Evolutionary conservation across 2,113 vertebrate genomes (phyloP).

Genomic region (Cranoglanis bouderius): DNA sequence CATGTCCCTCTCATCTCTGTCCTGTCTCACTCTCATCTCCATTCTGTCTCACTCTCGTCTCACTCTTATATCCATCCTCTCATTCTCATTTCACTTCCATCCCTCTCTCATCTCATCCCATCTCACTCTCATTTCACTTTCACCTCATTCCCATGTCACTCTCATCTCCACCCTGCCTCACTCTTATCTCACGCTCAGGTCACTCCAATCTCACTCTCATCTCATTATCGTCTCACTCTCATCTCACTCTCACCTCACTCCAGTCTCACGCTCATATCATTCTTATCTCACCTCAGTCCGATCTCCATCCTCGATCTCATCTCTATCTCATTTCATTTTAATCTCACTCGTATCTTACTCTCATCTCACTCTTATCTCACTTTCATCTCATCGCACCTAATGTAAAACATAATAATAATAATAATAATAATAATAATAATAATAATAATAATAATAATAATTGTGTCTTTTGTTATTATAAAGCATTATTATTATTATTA

Average conservation of each 20-base stretch:
- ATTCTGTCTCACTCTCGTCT: slow-evolving; percentile 1
- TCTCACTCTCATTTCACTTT: not conserved
- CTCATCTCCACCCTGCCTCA: not conserved
- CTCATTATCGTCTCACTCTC: not conserved
- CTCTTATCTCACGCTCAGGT: not conserved
- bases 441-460: not conserved
- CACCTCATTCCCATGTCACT: not conserved
- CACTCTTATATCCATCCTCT: not conserved
- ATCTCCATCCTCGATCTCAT: no score
- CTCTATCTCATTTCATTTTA: not conserved
- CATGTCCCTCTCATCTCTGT: not conserved
- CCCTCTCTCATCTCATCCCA: not conserved
- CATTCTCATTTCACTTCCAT: not conserved
- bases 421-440: not conserved
- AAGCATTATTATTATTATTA: not conserved
- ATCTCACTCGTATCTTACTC: not conserved
- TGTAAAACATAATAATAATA: no score
- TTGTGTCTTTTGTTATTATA: not conserved
- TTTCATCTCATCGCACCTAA: not conserved
- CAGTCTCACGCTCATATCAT: not conserved
- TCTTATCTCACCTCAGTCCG: no score
- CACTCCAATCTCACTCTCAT: not conserved
- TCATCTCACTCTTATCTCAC: not conserved
- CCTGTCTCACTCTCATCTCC: slow-evolving; percentile 8
- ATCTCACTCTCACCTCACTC: not conserved